Evolutionary conservation across 2,888 invertebrate genomes (phyloP), one percentile per base, ranked within the genome.

Genomic region (Criorhina ranunculi): DNA sequence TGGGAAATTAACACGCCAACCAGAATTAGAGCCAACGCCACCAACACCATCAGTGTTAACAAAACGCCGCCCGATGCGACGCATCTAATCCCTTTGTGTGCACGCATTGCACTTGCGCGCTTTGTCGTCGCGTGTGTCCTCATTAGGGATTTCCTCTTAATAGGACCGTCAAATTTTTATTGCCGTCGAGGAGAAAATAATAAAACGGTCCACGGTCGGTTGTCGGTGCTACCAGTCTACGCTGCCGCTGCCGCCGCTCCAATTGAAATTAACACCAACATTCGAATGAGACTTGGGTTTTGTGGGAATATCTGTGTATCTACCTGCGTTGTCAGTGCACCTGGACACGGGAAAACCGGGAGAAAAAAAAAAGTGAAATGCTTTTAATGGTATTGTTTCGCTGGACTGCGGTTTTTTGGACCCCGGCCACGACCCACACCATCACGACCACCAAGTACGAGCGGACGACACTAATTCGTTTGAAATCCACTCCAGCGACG

Each of bases 101-200:
- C 87, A 88, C 87, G 87, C 87, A 88, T 81, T 87, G 78, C 81
- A 86, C 87, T 87, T 87, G 87, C 86, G 49, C 62, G 29, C 37
- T 64, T 64, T 55, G 51, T 46, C 70, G 64, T 80, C 67, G 67
- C 62, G 70, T 83, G 78, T 78, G 78, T 83, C 83, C 83, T 83
- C 78, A 83, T 78, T 83, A 83, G 78, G 83, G 73, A 83, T 73
- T 78, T 83, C 83, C 55, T 78, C 78, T 83, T 79, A 79, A 83
- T 83, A 83, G 69, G 82, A 78, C 72, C 78, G 82, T 83, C 82
- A 83, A 72, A 73, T 73, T 83, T 78, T 69, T 79, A 79, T 83
- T 73, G 31, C 60, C 62, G 55, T 67, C 62, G 59, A 44, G 66
- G 46, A 57, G 66, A 57, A 60, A 73, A 80, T 55, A 70, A 79